A percentile compares a stretch with the other conserved stretches of the same genome.
phyloP scores from a whole-genome alignment of 2,113 vertebrate genomes.

The Tamias sibiricus region DNA sequence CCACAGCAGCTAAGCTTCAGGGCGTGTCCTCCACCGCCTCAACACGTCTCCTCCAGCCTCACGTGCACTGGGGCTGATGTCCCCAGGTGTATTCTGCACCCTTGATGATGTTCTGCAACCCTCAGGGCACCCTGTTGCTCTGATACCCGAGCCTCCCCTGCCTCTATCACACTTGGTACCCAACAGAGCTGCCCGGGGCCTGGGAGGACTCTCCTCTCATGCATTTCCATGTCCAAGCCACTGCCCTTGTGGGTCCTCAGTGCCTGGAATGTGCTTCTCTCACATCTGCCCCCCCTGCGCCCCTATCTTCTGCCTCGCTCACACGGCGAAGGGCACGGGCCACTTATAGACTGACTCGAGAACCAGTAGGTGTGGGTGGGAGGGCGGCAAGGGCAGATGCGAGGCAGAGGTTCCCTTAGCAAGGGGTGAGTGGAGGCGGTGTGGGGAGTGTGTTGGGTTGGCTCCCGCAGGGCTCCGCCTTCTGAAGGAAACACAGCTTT shows the following conservation, averaged over 20 bases:
- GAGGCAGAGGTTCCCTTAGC: neutral
- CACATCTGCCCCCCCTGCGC: no score
- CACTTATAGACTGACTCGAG: neutral
- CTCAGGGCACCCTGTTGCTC: neutral
- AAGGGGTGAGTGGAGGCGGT: no score
- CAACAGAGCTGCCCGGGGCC: neutral
- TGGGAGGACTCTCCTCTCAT: neutral
- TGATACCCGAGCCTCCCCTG: accelerated
- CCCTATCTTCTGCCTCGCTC: neutral
- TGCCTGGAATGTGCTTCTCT: neutral
- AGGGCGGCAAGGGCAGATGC: neutral
- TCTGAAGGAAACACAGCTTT: neutral
- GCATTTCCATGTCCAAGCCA: neutral
- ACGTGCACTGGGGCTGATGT: no score
- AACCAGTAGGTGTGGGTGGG: accelerated
- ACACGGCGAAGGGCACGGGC: neutral
- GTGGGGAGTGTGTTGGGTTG: neutral
- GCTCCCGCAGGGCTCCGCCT: neutral
- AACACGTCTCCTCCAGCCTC: neutral
- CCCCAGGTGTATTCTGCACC: no score
- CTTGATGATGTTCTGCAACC: neutral
- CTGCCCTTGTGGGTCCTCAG: neutral
- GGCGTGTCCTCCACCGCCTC: accelerated
- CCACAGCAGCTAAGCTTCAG: neutral
- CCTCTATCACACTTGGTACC: neutral